A percentile compares a stretch with the other conserved stretches of the same genome.
phyloP scores from a whole-genome alignment of 2,888 invertebrate genomes.

The Chrysotoxum bicinctum region DNA sequence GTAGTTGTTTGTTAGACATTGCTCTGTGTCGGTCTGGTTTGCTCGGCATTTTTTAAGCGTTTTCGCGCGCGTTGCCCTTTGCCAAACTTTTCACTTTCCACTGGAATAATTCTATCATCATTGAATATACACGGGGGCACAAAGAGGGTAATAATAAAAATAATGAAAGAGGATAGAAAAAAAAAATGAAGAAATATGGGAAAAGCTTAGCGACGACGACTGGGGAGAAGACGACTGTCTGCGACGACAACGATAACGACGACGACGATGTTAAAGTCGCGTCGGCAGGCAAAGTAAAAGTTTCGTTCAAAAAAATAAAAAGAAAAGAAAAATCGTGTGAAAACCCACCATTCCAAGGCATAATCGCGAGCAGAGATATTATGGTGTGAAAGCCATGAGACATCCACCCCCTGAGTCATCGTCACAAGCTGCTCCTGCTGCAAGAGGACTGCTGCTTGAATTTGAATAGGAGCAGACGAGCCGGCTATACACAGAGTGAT shows the following conservation, averaged over 20 bases:
- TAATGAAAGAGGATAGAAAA: conserved; percentile 50
- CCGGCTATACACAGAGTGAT: conserved; percentile 63
- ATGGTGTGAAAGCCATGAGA: conserved; percentile 65
- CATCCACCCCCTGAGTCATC: conserved; percentile 70
- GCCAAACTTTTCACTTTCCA: conserved; percentile 76
- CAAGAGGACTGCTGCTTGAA: conserved; percentile 67
- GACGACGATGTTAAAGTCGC: conserved; percentile 13
- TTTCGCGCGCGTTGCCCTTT: conserved; percentile 74
- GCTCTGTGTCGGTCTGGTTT: conserved; percentile 32
- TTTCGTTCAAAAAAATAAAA: conserved; percentile 17
- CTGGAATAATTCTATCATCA: conserved; percentile 72
- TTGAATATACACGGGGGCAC: conserved; percentile 48
- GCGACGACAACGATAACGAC: conserved; percentile 13
- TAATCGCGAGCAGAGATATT: conserved; percentile 14
- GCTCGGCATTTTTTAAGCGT: conserved; percentile 47
- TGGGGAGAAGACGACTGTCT: conserved; percentile 14
- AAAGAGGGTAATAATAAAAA: conserved; percentile 67
- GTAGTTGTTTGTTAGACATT: conserved; percentile 7
- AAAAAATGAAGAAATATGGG: conserved; percentile 33
- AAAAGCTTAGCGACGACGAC: conserved; percentile 54
- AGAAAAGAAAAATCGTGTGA: conserved; percentile 50
- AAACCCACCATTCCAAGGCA: conserved; percentile 46
- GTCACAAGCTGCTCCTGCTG: conserved; percentile 61
- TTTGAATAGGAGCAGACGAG: conserved; percentile 71
- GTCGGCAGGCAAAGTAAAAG: conserved; percentile 70